These are phyloP conservation scores for Drosophila azteca DNA, from an alignment of 1,140 invertebrate genomes.

Conservation along the genomic window DNA sequence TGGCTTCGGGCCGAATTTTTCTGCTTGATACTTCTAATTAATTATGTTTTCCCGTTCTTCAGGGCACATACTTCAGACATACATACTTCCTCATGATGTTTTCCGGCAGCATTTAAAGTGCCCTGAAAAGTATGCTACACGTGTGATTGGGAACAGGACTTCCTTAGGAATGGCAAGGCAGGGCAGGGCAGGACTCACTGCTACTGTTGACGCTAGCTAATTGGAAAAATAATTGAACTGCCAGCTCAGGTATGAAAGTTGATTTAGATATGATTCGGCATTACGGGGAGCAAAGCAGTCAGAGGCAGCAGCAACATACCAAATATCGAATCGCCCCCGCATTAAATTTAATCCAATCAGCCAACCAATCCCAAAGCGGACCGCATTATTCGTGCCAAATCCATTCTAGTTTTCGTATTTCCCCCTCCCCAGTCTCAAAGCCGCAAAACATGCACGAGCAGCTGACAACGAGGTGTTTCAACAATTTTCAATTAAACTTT, in stretches of 20 bases:
- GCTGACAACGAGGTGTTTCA: not conserved
- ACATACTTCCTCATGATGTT: too few relatives aligned
- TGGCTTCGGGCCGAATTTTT: conserved; percentile 31
- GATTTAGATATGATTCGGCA: conserved; percentile 34
- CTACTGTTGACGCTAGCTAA: conserved; percentile 28
- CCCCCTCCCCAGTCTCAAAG: not conserved
- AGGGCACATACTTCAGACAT: too few relatives aligned
- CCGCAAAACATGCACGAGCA: conserved; percentile 1
- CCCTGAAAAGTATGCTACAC: conserved; percentile 46
- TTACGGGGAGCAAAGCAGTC: not conserved
- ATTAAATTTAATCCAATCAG: conserved; percentile 25
- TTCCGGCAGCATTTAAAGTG: conserved; percentile 10
- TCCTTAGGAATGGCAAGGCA: too few relatives aligned
- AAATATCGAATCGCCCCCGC: not conserved
- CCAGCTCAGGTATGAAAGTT: conserved; percentile 60
- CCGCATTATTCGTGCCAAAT: conserved; percentile 30
- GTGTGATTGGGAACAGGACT: not conserved
- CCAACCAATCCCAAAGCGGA: conserved; percentile 6
- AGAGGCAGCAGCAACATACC: not conserved
- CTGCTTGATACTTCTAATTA: conserved; percentile 30
- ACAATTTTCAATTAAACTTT: conserved; percentile 31
- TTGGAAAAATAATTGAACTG: conserved; percentile 71
- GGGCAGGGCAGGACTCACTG: not conserved
- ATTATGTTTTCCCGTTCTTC: conserved; percentile 37
- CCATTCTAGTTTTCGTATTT: conserved; percentile 11